phyloP scores from a whole-genome alignment of 2,888 invertebrate species.

The Xylocampa areola region DNA sequence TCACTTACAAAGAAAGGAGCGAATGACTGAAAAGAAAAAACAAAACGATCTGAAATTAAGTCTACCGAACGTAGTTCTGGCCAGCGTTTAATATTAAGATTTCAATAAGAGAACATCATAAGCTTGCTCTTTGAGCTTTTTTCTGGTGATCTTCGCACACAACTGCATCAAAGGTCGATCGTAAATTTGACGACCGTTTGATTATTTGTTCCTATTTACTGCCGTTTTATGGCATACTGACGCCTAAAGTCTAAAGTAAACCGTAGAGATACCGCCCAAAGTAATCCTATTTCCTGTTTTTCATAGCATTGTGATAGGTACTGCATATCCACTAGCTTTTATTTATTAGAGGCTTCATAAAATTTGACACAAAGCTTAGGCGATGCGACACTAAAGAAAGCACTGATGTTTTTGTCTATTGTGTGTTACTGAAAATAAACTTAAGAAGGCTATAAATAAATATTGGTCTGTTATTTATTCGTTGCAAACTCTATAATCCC shows the following conservation, averaged over 20 bases:
- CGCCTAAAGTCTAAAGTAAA: slow-evolving; percentile 52
- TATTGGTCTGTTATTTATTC: slow-evolving; percentile 70
- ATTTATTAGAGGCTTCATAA: slow-evolving; percentile 11
- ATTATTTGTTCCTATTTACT: slow-evolving; percentile 68
- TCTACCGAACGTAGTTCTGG: no score
- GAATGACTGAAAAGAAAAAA: no score
- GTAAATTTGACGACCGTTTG: slow-evolving; percentile 74
- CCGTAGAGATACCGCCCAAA: slow-evolving; percentile 24
- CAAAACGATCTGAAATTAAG: no score
- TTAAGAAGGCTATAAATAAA: slow-evolving; percentile 74
- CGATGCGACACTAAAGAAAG: slow-evolving; percentile 19
- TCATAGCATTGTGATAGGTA: slow-evolving; percentile 16
- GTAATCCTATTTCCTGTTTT: no score
- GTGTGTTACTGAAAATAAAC: slow-evolving; percentile 70
- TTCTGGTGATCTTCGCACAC: slow-evolving; percentile 27
- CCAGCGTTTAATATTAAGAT: no score
- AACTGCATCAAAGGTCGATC: slow-evolving; percentile 62
- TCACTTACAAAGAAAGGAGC: no score
- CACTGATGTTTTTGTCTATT: slow-evolving; percentile 59
- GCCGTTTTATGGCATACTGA: slow-evolving; percentile 62
- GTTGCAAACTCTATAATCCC: no score
- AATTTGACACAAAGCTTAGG: slow-evolving; percentile 17
- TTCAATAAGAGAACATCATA: not conserved
- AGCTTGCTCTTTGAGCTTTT: slow-evolving; percentile 15
- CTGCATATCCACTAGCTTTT: not conserved